phyloP scores from a whole-genome alignment of 2,888 invertebrate genomes.

The Hirtodrosophila duncani region DNA sequence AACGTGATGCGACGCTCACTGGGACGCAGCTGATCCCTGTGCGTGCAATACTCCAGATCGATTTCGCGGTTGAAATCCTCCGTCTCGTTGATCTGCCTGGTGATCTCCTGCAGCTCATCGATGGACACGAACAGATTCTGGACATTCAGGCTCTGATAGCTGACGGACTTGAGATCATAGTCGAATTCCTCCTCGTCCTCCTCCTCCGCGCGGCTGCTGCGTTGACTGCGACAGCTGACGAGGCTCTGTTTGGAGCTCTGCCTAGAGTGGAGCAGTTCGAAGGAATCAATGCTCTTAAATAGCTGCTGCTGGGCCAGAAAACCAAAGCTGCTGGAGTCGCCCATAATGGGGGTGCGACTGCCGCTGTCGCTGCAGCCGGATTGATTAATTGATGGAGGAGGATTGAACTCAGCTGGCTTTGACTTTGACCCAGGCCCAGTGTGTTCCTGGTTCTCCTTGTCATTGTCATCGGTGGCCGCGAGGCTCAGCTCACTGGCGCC shows the following conservation, averaged over 20 bases:
- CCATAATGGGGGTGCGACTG: conserved; percentile 1
- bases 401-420: no score
- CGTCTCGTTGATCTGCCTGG: conserved; percentile 76
- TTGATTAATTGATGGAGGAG: no score
- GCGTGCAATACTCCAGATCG: conserved; percentile 77
- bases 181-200: conserved; percentile 74
- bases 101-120: conserved; percentile 78
- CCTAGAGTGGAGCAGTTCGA: conserved; percentile 32
- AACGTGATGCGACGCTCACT: conserved; percentile 77
- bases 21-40: conserved; percentile 76
- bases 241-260: conserved; percentile 69
- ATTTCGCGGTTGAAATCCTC: conserved; percentile 76
- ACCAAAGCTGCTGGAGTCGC: conserved; percentile 12
- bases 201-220: conserved; percentile 30
- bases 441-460: conserved; percentile 51
- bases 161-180: conserved; percentile 76
- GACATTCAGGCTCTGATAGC: conserved; percentile 77
- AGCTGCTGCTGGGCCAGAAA: conserved; percentile 54
- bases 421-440: not conserved
- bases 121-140: conserved; percentile 77
- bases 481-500: conserved; percentile 58
- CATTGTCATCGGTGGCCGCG: conserved; percentile 64
- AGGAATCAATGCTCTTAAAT: conserved; percentile 74
- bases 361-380: not conserved
- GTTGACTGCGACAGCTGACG: conserved; percentile 54